Conservation (phyloP, 2,888 invertebrate genomes). For the Rhamnusium bicolor region DNA sequence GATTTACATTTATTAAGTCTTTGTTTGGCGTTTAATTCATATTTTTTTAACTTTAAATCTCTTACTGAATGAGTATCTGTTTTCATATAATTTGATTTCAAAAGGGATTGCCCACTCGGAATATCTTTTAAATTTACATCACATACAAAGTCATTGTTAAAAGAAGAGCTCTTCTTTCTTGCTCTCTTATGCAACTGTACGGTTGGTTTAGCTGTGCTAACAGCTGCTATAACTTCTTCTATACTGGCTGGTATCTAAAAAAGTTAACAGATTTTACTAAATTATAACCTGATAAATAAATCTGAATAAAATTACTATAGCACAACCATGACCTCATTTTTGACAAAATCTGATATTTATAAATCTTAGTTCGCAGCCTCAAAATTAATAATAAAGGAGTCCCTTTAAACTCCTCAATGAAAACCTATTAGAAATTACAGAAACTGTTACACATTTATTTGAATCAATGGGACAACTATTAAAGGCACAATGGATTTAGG, state of each 20-base stretch:
- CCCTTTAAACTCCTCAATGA: too few species aligned
- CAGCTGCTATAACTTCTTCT: conserved; percentile 73
- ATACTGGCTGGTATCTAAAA: conserved; percentile 73
- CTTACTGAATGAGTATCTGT: conserved; percentile 1
- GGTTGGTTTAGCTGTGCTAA: conserved; percentile 74
- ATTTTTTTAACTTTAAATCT: conserved; percentile 39
- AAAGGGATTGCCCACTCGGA: conserved; percentile 55
- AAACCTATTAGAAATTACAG: too few species aligned
- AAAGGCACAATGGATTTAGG: too few species aligned
- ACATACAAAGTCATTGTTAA: conserved; percentile 30
- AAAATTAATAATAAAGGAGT: too few species aligned
- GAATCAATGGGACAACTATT: too few species aligned
- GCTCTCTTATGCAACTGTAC: conserved; percentile 65
- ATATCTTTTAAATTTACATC: conserved; percentile 47
- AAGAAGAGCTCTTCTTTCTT: conserved; percentile 63
- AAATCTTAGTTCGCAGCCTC: too few species aligned
- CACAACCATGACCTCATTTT: too few species aligned
- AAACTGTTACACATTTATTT: too few species aligned
- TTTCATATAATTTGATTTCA: conserved; percentile 54
- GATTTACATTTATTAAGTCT: conserved; percentile 25
- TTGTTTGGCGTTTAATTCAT: conserved; percentile 1
- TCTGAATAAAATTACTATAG: too few species aligned
- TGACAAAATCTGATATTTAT: too few species aligned
- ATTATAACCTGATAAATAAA: too few species aligned
- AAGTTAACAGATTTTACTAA: too few species aligned